Evolutionary conservation across 1,140 invertebrate species (phyloP), one percentile per base, ranked within the genome.

Genomic region (Hyphantria cunea): DNA sequence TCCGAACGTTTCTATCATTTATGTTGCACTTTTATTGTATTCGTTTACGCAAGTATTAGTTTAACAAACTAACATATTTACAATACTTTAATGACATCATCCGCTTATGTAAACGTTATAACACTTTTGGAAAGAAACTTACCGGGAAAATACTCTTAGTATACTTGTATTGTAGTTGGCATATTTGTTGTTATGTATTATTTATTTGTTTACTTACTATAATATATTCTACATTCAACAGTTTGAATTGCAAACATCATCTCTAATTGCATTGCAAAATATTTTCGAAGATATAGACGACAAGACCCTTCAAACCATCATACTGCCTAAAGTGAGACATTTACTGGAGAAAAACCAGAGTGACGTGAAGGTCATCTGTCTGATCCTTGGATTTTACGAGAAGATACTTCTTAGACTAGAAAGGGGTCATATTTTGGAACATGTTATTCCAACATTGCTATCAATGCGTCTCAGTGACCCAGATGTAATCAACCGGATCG

Each of bases 391-490:
- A 0, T 95, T 95, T 80, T 93, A 96, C 34, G 96, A 97, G 78
- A 94, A 94, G 56, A 96, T 96, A 0, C 89, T 98, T 45, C 94
- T 96, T 67, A 94, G 96, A 54, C 91, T 99, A 56, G 97, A 99
- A 67, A 95, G 96, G 70, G 93, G 94, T 48, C 83, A 93, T 76
- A 97, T 99, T 48, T 94, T 98, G 65, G 98, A 99, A 71, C 96
- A 98, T 68, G 96, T 99, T 0, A 92, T 99, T 66, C 98, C 97
- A 0, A 93, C 99, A 56, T 92, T 99, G n/a, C 95, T 95, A 65
- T 95, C 97, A 66, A 96, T 98, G 54, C 94, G 95, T 45, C 93
- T 98, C 25, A 95, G 95, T 51, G 97, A 99, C 84, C 95, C 97
- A 0, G 95, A 96, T 74, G 94, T 96, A 49, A 93, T 95, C 44